A percentile compares a stretch with the other conserved stretches of the same genome.
phyloP scores from a whole-genome alignment of 1,140 invertebrate species.

The Drosophila tani region DNA sequence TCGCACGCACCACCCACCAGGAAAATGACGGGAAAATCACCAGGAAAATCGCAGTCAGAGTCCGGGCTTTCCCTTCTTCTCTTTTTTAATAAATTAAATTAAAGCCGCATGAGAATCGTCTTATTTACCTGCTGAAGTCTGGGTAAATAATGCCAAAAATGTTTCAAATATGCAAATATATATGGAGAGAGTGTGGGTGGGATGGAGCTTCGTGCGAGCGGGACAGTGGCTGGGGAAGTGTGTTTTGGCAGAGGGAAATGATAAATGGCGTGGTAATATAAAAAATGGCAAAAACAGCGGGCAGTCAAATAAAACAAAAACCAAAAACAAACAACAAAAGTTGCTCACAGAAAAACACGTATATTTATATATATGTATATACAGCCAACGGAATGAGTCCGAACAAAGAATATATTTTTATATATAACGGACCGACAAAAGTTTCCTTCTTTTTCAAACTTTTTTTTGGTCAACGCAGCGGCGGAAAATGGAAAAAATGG shows the following conservation, averaged over 20 bases:
- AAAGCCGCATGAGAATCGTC: conserved; percentile 77
- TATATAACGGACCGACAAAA: conserved; percentile 50
- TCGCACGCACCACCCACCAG: conserved; percentile 62
- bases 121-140: conserved; percentile 65
- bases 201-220: conserved; percentile 9
- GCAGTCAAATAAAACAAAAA: conserved; percentile 67
- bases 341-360: conserved; percentile 34
- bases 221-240: conserved; percentile 35
- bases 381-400: conserved; percentile 44
- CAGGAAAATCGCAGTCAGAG: conserved; percentile 47
- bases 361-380: conserved; percentile 49
- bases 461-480: conserved; percentile 60
- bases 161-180: conserved; percentile 59
- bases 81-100: conserved; percentile 80
- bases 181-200: conserved; percentile 18
- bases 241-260: conserved; percentile 78
- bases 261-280: conserved; percentile 84
- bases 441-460: conserved; percentile 61
- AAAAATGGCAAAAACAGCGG: conserved; percentile 81
- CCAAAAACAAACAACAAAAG: conserved; percentile 39
- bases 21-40: conserved; percentile 36
- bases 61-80: conserved; percentile 11
- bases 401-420: conserved; percentile 45
- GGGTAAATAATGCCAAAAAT: conserved; percentile 61
- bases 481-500: conserved; percentile 65